These are phyloP conservation scores for Papilio aristodemus DNA, from an alignment of 1,140 invertebrate species.

Conservation along the genomic window DNA sequence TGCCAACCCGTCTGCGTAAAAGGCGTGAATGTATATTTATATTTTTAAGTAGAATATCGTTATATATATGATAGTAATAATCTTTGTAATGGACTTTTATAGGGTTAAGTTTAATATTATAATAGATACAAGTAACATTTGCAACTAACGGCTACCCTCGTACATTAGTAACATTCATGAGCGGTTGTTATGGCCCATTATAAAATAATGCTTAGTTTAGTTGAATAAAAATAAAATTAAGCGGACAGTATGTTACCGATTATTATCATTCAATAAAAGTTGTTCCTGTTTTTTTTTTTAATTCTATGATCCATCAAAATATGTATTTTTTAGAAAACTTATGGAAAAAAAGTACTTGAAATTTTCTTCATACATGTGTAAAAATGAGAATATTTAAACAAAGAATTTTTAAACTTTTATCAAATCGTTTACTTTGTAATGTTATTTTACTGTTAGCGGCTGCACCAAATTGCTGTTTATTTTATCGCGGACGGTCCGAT, in stretches of 20 bases:
- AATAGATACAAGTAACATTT: slow-evolving; percentile 21
- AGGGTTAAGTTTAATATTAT: slow-evolving; percentile 20
- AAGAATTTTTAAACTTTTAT: not conserved
- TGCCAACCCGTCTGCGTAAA: too few relatives aligned
- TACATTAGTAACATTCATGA: slow-evolving; percentile 24
- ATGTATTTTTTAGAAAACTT: too few relatives aligned
- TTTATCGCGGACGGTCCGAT: not conserved
- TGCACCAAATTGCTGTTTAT: slow-evolving; percentile 1
- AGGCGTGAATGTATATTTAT: too few relatives aligned
- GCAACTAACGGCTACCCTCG: slow-evolving; percentile 4
- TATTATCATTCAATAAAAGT: too few relatives aligned
- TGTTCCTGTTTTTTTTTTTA: too few relatives aligned
- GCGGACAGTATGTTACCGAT: not conserved
- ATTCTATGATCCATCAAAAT: too few relatives aligned
- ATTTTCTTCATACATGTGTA: too few relatives aligned
- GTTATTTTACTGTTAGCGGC: not conserved
- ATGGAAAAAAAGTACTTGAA: too few relatives aligned
- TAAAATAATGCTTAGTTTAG: slow-evolving; percentile 23
- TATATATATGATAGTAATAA: not conserved
- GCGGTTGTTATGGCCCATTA: slow-evolving; percentile 19
- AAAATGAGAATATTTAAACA: too few relatives aligned
- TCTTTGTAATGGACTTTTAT: slow-evolving; percentile 9
- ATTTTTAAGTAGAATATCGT: too few relatives aligned
- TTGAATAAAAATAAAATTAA: too few relatives aligned
- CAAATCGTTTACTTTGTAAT: not conserved